A percentile compares a stretch with the other conserved stretches of the same genome.
Conservation (phyloP, 1,140 invertebrate genomes). For the Charaxes varanes region DNA sequence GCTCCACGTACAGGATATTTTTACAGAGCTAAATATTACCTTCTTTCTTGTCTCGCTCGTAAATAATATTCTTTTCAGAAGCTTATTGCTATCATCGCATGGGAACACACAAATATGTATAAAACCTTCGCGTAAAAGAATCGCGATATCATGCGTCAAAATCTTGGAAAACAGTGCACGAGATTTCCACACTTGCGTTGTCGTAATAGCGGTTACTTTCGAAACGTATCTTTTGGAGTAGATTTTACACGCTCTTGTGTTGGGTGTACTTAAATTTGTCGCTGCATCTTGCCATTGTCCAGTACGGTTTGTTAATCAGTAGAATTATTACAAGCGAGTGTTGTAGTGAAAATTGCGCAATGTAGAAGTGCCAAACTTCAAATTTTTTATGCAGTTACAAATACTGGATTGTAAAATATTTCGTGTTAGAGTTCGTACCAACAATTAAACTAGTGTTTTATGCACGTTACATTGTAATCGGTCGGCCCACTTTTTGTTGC, state of each 20-base stretch:
- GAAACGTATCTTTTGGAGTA: too few relatives aligned
- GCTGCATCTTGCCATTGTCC: slow-evolving; percentile 43
- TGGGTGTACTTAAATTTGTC: slow-evolving; percentile 15
- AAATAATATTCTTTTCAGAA: slow-evolving; percentile 69
- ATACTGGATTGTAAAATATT: too few relatives aligned
- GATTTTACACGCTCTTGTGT: slow-evolving; percentile 6
- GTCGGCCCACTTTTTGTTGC: too few relatives aligned
- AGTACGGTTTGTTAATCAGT: slow-evolving; percentile 42
- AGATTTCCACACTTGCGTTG: slow-evolving; percentile 5
- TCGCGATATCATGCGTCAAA: too few relatives aligned
- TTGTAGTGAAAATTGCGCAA: slow-evolving; percentile 4
- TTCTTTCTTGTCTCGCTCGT: slow-evolving; percentile 50
- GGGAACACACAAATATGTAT: slow-evolving; percentile 50
- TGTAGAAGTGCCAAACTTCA: too few relatives aligned
- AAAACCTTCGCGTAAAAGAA: slow-evolving; percentile 8
- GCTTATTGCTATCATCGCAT: slow-evolving; percentile 51
- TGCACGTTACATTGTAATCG: too few relatives aligned
- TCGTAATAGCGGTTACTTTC: slow-evolving; percentile 6
- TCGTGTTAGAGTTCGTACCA: too few relatives aligned
- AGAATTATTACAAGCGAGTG: slow-evolving; percentile 40
- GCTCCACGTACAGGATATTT: slow-evolving; percentile 51
- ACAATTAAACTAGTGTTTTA: too few relatives aligned
- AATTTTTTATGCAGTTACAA: too few relatives aligned
- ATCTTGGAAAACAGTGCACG: slow-evolving; percentile 1
- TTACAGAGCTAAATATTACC: slow-evolving; percentile 59